Evolutionary conservation across 1,140 invertebrate genomes (phyloP), one percentile per base, ranked within the genome.

Genomic region (Amphibalanus amphitrite): DNA sequence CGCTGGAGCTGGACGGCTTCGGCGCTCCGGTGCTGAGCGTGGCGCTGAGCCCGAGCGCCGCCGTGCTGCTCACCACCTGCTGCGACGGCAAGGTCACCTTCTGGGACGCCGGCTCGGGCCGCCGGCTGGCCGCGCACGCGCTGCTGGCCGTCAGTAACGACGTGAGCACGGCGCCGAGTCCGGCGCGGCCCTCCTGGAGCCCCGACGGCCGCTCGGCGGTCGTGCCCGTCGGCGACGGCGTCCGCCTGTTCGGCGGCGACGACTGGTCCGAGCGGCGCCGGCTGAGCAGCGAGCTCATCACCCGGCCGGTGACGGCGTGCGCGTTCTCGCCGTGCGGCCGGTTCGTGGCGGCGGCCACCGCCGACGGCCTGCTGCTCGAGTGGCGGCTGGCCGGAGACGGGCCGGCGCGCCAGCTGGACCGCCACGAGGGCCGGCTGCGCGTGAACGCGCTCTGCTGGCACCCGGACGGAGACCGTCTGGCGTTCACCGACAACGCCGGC

Each of bases 21-120:
- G 84, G 86, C 73, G 94, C 91, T 15, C 92, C 95, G 30, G 86
- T 97, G 73, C 81, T 97, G 38, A 88, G 89, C 76, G 84, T 97
- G 65, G 87, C 91, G n/a, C 78, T 97, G 69, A 91, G 93, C 82
- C 89, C 90, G 0, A 77, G 76, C 78, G 72, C 72, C 88, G 87
- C 86, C 83, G 30, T 88, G 89, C 25, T 91, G 91, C 30, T 86
- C 87, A 86, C 84, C n/a, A 89, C 90, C 6, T 92, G 92, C 29
- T 86, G 89, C 69, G 94, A 98, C 85, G 93, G 93, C 28, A 82
- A 85, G 29, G 84, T 96, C 3, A 85, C 86, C 77, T 79, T 97
- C 17, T 97, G 92, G 91, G 85, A 87, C 77, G 65, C 65, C 10
- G n/a, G 26, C 65, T 20, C 17, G n/a, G n/a, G 65, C 65, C n/a